These are phyloP conservation scores for Aphidoletes aphidimyza DNA, from an alignment of 2,888 invertebrate species.

Conservation along the genomic window DNA sequence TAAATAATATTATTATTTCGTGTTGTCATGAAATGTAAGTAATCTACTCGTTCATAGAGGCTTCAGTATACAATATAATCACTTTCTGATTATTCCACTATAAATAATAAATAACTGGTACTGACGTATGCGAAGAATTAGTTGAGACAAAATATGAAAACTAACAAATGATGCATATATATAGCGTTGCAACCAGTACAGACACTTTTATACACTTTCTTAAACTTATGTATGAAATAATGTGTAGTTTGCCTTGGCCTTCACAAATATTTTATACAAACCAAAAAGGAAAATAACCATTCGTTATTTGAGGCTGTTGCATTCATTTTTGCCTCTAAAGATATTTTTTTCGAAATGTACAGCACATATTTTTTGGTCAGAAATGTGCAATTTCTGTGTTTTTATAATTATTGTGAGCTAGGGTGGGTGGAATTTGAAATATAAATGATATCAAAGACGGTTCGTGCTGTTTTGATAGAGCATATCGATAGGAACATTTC, in stretches of 20 bases:
- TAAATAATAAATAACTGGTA: constrained; percentile 6
- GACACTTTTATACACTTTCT: constrained; percentile 13
- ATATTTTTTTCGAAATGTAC: neutral
- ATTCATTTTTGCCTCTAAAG: neutral
- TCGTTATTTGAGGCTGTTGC: neutral
- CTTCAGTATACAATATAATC: neutral
- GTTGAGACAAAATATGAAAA: neutral
- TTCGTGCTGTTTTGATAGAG: too few species aligned
- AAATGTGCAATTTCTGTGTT: too few species aligned
- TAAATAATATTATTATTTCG: neutral
- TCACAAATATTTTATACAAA: neutral
- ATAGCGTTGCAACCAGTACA: neutral
- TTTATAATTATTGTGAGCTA: too few species aligned
- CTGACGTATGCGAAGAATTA: neutral
- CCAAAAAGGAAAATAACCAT: neutral
- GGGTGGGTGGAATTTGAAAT: too few species aligned
- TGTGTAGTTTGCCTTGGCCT: constrained; percentile 16
- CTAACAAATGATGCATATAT: neutral
- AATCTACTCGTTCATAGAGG: neutral
- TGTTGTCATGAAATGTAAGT: neutral
- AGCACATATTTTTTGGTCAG: too few species aligned
- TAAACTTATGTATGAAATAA: neutral
- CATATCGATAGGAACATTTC: too few species aligned
- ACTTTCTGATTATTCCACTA: neutral
- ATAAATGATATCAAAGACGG: too few species aligned